Base-by-base conservation (phyloP, 2,797 vertebrate species). In the Natrix natrix region DNA sequence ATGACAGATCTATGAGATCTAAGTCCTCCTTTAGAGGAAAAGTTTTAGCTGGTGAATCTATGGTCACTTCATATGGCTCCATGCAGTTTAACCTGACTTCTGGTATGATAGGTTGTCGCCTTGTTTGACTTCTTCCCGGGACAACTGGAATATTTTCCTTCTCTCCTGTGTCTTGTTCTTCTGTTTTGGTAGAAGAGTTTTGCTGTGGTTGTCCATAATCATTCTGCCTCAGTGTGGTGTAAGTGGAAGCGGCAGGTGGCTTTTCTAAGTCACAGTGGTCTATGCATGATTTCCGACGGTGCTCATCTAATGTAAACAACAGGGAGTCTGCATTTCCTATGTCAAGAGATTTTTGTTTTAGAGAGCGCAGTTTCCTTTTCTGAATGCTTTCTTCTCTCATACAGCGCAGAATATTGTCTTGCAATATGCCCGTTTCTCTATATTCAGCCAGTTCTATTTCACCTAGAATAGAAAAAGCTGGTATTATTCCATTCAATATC, bases 281-380 rank as follows among this genome's bases (percentile, higher is more conserved):
- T 87, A 99, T 99, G 98, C 99, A 99, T 91, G 99, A 99, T 96
- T 99, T 99, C 93, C 99, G 98, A 3, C 99, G 98, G 93, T 99
- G 99, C 92, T 99, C 99, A 4, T 99, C 99, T 96, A 99, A 96
- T 56, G 99, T 99, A 94, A 98, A 99, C 94, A 99, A 98, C 95
- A 99, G 98, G 94, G 99, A 99, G 97, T 99, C 99, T 12, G 99
- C 98, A 93, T 99, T 99, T 96, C 98, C 98, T 95, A 99, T 99
- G 97, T 99, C 99, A 97, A 99, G 98, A 97, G 99, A 99, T 97
- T 99, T 99, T 98, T 99, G 99, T 97, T 99, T 99, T 96, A 99
- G 99, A 97, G 99, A 99, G 96, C 99, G 99, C 59, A 99, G 98
- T 69, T 98, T 98, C 96, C 99, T 99, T 98, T 99, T 99, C 97